Evolutionary conservation across 2,113 vertebrate genomes (phyloP).

Genomic region (Megaceryle maxima): DNA sequence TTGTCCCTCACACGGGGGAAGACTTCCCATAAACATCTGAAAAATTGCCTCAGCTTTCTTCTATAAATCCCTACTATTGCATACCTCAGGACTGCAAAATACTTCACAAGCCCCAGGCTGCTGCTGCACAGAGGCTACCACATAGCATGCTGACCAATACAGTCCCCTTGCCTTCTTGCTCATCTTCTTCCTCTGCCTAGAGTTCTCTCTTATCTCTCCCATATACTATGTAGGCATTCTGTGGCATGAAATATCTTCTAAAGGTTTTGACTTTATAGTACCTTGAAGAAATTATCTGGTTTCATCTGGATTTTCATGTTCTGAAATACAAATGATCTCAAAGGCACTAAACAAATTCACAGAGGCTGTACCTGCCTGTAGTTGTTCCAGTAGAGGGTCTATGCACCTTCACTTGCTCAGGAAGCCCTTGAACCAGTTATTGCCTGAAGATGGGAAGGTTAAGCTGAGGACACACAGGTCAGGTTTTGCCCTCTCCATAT

Average conservation of each 20-base stretch:
- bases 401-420: rapidly evolving
- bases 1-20: not conserved
- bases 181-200: not conserved
- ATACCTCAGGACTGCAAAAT: not conserved
- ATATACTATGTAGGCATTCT: rapidly evolving
- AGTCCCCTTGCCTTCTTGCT: not conserved
- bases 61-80: not conserved
- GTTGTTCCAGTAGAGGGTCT: not conserved
- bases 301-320: not conserved
- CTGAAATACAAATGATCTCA: not conserved
- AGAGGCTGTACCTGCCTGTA: not conserved
- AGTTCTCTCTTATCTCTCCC: not conserved
- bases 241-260: not conserved
- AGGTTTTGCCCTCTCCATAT: not conserved
- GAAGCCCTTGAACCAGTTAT: not conserved
- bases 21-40: not conserved
- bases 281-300: not conserved
- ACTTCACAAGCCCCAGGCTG: not conserved
- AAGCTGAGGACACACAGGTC: not conserved
- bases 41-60: not conserved
- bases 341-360: not conserved
- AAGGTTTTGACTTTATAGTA: not conserved
- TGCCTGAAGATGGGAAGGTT: rapidly evolving
- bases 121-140: rapidly evolving
- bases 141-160: not conserved